Evolutionary conservation across 1,140 invertebrate species (phyloP), one percentile per base, ranked within the genome.

Genomic region (Procambarus clarkii): DNA sequence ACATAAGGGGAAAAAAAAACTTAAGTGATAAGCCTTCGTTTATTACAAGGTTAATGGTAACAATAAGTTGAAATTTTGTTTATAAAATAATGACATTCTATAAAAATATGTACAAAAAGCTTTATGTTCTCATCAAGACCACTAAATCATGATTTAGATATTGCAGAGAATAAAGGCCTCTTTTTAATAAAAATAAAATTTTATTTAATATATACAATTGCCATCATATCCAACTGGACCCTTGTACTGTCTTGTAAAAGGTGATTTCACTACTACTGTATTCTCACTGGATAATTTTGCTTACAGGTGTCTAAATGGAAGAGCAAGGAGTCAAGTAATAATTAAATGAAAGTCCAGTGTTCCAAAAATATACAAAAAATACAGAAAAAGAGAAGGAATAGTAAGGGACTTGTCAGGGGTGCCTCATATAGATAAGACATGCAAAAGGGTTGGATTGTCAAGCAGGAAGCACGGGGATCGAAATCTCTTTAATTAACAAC

Each of bases 31-130:
- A 81, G 79, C 79, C 46, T 58, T 58, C 24, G 79, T 81, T 81
- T 81, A 81, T 81, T 81, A 54, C 79, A 81, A 54, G 79, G 79
- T 81, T 81, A 81, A 81, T 81, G 79, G 79, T 81, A 81, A 81
- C 79, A 81, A 58, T 81, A 81, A 54, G 48, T 50, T 81, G 79
- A 58, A 54, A 24, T 54, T 81, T 45, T 81, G 48, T 81, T 81
- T 81, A 81, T 58, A 81, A 81, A 81, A 81, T 74, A 21, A 74
- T 74, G 69, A 58, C 58, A 81, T 58, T 81, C 79, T 81, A 81
- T 81, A 81, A 81, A 81, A 81, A 81, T 81, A 81, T 81, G 48
- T 81, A 81, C 79, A 81, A 81, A 81, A 81, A 13, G 79, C 58
- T 81, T 74, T 15, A n/a, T 34, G 69, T 74, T 44, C 69, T 11